These are phyloP conservation scores for Syngnathus floridae DNA, from an alignment of 2,113 vertebrate species.

Conservation along the genomic window DNA sequence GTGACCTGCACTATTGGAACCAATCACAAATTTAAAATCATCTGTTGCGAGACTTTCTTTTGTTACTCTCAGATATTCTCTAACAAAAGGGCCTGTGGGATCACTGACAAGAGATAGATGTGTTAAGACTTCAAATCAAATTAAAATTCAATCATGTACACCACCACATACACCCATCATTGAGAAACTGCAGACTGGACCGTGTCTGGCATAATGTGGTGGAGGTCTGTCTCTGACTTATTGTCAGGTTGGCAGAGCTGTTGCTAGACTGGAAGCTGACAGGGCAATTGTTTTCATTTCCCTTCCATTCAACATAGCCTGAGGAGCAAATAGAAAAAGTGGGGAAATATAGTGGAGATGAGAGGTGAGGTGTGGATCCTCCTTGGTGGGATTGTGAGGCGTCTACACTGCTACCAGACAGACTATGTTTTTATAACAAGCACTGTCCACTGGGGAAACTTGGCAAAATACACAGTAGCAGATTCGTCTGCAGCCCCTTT, in stretches of 20 bases:
- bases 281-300: slow-evolving; percentile 66
- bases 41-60: background rate
- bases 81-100: background rate
- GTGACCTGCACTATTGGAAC: background rate
- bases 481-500: slow-evolving; percentile 59
- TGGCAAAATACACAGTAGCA: slow-evolving; percentile 62
- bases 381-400: slow-evolving; percentile 44
- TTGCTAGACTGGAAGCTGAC: slow-evolving; percentile 44
- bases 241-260: slow-evolving; percentile 47
- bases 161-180: background rate
- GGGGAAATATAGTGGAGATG: slow-evolving; percentile 9
- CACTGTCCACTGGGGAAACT: slow-evolving; percentile 68
- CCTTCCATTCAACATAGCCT: slow-evolving; percentile 58
- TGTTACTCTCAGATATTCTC: background rate
- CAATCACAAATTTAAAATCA: background rate
- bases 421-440: slow-evolving; percentile 65
- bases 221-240: slow-evolving; percentile 33
- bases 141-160: slow-evolving; percentile 18
- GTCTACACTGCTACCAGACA: slow-evolving; percentile 66
- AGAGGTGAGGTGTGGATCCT: slow-evolving; percentile 49
- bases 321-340: slow-evolving; percentile 42
- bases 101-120: slow-evolving; percentile 1
- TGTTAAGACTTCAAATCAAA: slow-evolving; percentile 4
- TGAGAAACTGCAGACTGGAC: slow-evolving; percentile 26
- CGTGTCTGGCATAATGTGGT: slow-evolving; percentile 22